Evolutionary conservation across 2,113 vertebrate species (phyloP).

Genomic region (Rhinoptilus africanus): DNA sequence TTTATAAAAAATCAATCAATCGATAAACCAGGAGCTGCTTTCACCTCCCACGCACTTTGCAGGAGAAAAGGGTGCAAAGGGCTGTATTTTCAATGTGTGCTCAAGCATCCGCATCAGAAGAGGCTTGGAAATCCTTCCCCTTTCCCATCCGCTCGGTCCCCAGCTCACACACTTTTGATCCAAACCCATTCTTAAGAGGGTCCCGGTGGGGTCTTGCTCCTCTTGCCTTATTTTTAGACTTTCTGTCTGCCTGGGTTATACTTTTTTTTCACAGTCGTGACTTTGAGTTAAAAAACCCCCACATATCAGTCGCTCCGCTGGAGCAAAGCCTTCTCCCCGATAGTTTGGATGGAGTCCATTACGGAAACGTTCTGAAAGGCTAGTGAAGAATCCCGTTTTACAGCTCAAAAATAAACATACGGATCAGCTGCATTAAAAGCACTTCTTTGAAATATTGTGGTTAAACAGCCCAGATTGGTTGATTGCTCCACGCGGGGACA

Average conservation of each 20-base stretch:
- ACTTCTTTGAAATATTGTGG: slow-evolving; percentile 52
- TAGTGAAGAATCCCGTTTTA: not conserved
- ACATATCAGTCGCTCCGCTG: not conserved
- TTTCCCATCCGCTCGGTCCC: not conserved
- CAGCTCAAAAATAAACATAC: slow-evolving; percentile 43
- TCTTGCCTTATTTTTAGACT: not conserved
- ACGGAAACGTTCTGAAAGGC: slow-evolving; percentile 2
- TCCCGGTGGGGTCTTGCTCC: not conserved
- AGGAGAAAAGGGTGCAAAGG: not conserved
- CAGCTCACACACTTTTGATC: not conserved
- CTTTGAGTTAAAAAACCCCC: not conserved
- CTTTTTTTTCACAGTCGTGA: not conserved
- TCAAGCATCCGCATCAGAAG: not conserved
- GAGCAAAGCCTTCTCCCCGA: not conserved
- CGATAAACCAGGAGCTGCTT: not conserved
- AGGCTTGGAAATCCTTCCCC: not conserved
- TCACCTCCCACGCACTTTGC: not conserved
- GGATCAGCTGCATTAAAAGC: slow-evolving; percentile 53
- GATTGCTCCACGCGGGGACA: slow-evolving; percentile 54
- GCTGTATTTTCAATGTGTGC: not conserved
- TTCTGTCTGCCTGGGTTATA: not conserved
- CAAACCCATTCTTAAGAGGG: not conserved
- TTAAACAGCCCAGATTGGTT: slow-evolving; percentile 63
- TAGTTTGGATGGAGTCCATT: slow-evolving; percentile 3
- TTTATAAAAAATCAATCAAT: slow-evolving; percentile 26